Evolutionary conservation across 2,797 vertebrate species (phyloP).

Genomic region (Malacoctenus gilli): DNA sequence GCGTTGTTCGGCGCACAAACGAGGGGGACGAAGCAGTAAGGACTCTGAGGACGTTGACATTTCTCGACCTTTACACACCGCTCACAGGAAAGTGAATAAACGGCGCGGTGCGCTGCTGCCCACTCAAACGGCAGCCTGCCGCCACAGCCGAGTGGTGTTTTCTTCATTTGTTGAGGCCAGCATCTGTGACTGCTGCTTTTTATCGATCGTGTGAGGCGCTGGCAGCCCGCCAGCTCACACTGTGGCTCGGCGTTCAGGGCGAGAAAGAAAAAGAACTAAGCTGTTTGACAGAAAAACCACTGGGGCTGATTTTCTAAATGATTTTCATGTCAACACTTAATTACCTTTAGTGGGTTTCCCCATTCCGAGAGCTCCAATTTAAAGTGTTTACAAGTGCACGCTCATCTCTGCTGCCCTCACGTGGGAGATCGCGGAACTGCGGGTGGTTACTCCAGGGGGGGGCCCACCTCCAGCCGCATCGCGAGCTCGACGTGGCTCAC

Average conservation of each 20-base stretch:
- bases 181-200: slow-evolving; percentile 1
- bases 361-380: too few species aligned
- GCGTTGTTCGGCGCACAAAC: too few species aligned
- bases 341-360: slow-evolving; percentile 7
- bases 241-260: slow-evolving; percentile 15
- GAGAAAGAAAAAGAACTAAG: slow-evolving; percentile 10
- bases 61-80: not conserved
- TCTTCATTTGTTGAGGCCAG: not conserved
- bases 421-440: slow-evolving; percentile 38
- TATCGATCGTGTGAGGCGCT: slow-evolving; percentile 27
- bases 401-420: slow-evolving; percentile 61
- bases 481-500: too few species aligned
- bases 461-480: too few species aligned
- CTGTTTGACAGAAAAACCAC: slow-evolving; percentile 9
- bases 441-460: too few species aligned
- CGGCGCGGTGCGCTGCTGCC: too few species aligned
- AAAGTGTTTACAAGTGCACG: not conserved
- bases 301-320: slow-evolving; percentile 3
- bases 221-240: slow-evolving; percentile 5
- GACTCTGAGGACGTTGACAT: too few species aligned
- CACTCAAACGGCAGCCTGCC: too few species aligned
- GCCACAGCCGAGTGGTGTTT: too few species aligned
- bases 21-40: too few species aligned
- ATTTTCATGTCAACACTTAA: slow-evolving; percentile 14
- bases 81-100: not conserved